Conservation (phyloP, 2,888 invertebrate genomes). For the Machimus atricapillus region DNA sequence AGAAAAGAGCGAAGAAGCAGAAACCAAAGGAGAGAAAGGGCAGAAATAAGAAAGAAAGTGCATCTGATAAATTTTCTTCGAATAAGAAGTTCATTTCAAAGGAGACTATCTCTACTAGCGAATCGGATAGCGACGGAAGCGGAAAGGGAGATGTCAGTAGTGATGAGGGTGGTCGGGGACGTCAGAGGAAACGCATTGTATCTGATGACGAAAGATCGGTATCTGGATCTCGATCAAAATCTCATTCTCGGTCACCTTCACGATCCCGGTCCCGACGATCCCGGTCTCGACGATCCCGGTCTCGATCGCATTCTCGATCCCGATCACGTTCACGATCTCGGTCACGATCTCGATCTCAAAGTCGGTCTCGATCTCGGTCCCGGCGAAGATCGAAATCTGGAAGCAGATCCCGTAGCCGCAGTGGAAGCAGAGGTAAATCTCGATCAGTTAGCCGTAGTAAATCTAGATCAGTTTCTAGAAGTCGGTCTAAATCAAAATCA, state of each 20-base stretch:
- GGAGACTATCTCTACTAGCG: slow-evolving; percentile 92
- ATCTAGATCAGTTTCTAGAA: slow-evolving; percentile 52
- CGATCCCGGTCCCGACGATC: slow-evolving; percentile 55
- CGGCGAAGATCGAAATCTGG: slow-evolving; percentile 52
- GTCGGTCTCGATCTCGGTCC: slow-evolving; percentile 53
- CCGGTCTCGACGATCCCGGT: slow-evolving; percentile 59
- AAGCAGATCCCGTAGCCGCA: slow-evolving; percentile 58
- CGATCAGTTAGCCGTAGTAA: slow-evolving; percentile 51
- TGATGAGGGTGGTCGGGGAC: slow-evolving; percentile 63
- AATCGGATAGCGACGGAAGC: slow-evolving; percentile 73
- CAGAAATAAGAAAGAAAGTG: slow-evolving; percentile 49
- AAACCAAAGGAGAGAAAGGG: slow-evolving; percentile 48
- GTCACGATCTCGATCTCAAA: slow-evolving; percentile 51
- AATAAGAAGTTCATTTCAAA: slow-evolving; percentile 90
- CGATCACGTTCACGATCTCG: slow-evolving; percentile 60
- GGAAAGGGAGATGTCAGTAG: slow-evolving; percentile 65
- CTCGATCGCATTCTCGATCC: slow-evolving; percentile 52
- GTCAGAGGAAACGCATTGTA: slow-evolving; percentile 67
- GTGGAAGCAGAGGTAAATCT: slow-evolving; percentile 54
- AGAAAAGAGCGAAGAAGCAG: slow-evolving; percentile 62
- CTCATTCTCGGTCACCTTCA: slow-evolving; percentile 58
- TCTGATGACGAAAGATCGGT: slow-evolving; percentile 67
- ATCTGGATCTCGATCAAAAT: slow-evolving; percentile 51
- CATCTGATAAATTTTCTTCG: slow-evolving; percentile 78
- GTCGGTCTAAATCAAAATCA: slow-evolving; percentile 49